Evolutionary conservation across 2,113 vertebrate genomes (phyloP).

Genomic region (Phrynosoma blainvillii): DNA sequence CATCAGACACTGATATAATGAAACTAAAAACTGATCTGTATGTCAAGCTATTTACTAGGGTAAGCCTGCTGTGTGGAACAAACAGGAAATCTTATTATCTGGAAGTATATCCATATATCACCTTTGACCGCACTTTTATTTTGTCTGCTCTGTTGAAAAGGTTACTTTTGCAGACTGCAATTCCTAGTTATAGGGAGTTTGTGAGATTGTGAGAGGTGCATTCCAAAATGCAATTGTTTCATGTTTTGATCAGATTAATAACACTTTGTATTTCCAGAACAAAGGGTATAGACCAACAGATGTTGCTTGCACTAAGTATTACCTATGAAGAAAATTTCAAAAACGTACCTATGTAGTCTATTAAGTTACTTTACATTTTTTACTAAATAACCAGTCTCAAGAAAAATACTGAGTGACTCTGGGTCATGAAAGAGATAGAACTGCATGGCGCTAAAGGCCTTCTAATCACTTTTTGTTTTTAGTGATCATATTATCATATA

Average conservation of each 20-base stretch:
- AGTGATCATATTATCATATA: not conserved
- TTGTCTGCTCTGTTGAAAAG: too few relatives aligned
- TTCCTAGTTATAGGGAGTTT: too few relatives aligned
- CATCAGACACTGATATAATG: not conserved
- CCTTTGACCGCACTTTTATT: not conserved
- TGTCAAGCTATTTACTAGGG: conserved; percentile 2
- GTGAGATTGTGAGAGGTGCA: too few relatives aligned
- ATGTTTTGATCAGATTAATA: not conserved
- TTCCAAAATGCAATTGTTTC: too few relatives aligned
- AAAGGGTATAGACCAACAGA: not conserved
- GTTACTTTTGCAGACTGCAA: too few relatives aligned
- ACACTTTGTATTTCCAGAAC: not conserved
- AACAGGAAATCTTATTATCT: not conserved
- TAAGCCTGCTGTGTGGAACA: not conserved
- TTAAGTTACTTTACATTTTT: not conserved
- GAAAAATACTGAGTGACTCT: not conserved
- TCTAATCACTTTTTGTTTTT: not conserved
- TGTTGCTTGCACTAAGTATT: not conserved
- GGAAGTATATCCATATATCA: not conserved
- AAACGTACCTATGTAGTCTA: not conserved
- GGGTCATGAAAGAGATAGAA: not conserved
- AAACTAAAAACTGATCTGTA: not conserved
- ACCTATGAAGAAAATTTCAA: not conserved
- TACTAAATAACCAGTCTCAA: not conserved
- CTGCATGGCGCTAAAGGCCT: not conserved